Base-by-base conservation (phyloP, 2,888 invertebrate species). In the Ornithoptera priamus region DNA sequence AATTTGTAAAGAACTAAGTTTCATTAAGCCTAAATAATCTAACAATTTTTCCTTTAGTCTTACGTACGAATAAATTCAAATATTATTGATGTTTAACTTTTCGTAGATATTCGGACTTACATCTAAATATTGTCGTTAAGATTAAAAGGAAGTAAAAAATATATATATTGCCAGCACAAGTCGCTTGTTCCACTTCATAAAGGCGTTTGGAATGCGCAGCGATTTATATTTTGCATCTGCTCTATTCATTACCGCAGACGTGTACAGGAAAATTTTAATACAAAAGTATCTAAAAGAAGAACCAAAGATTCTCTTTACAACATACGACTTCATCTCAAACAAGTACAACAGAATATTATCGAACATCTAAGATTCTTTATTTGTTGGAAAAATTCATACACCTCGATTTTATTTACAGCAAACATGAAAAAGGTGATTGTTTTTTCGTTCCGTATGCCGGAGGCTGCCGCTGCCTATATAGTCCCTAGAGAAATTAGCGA, bases 141-240 rank as follows among this genome's bases (percentile, higher is more conserved):
- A 8, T 8, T 57, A 8, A 20, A 10, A 22, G n/a, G n/a, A 56
- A 56, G 18, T 17, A 56, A 56, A 56, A 7, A n/a, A 62, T 56
- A 30, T 5, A 30, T 30, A 70, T 56, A 63, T 63, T 63, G 24
- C 70, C 53, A 50, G 59, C 59, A 61, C 39, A 60, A 67, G 57
- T 39, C 67, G 60, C 53, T 63, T 60, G 66, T 56, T 67, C 70
- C 53, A 60, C 64, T 67, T 64, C 70, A 30, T 67, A 67, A 68
- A 67, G 63, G 56, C 42, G 63, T 53, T 63, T 17, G 15, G 59
- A 67, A 64, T 65, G 63, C 60, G 18, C 63, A 60, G 60, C 60
- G 70, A 70, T 70, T 70, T 70, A 70, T 67, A 70, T 67, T 70
- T 67, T 64, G 56, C 70, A 70, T 70, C 70, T 70, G 70, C 60